Base-by-base conservation (phyloP, 2,888 invertebrate species). In the Scaptomyza caliginosa region DNA sequence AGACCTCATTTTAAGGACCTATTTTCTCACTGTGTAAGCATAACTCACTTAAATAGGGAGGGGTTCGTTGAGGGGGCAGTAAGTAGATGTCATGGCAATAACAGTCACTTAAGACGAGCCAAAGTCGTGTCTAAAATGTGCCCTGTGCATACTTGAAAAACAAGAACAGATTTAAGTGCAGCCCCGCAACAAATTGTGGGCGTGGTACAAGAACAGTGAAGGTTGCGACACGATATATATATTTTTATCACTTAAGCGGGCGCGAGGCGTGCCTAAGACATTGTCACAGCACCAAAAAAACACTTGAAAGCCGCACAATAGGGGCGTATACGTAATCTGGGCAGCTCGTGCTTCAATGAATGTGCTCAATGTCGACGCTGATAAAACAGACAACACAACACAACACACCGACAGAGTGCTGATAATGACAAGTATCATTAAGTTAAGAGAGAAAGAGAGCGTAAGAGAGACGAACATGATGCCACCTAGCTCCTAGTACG, bases 401-500 rank as follows among this genome's bases (percentile, higher is more conserved):
- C 13, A 10, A 2, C 10, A 6, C 8, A 34, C 7, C 4, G 10
- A 3, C 13, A 23, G 21, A 4, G 2, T 55, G 52, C 67, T 68
- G 80, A 82, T 86, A 81, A 86, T 71, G 74, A 74, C 83, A 80
- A 83, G 83, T 79, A 79, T 79, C 81, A 74, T 86, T 83, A 83
- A 71, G 75, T 79, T 17, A 68, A 30, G 4, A 28, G n/a, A 11
- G 11, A 26, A 11, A 34, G 45, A 10, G 16, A 17, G 13, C 8
- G 32, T 13, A 0, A 13, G 13, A 7, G 6, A 30, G 10, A 38
- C 4, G 38, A 19, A 19, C 17, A 6, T 39, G 38, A 32, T 30
- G 21, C 32, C 32, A 30, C 13, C 21, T n/a, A n/a, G n/a, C n/a
- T 21, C 30, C 10, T 6, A 28, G 26, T 72, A 80, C 58, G n/a